Base-by-base conservation (phyloP, 2,113 vertebrate genomes). In the Nesogale talazaci region DNA sequence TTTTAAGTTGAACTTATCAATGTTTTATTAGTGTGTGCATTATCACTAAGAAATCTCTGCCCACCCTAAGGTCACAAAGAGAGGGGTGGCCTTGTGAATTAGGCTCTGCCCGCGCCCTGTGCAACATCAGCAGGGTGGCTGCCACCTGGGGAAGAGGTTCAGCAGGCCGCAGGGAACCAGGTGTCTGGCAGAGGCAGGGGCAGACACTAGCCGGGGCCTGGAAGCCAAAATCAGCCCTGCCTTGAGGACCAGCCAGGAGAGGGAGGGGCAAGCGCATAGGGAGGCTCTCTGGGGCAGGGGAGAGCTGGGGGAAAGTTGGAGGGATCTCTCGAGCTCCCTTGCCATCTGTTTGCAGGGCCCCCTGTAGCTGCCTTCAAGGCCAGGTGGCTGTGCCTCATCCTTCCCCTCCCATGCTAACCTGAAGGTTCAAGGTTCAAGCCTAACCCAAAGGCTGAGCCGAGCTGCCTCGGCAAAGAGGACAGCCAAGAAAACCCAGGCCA, bases 41-140 rank as follows among this genome's bases (percentile, higher is more conserved):
- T 34, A 52, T 23, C 16, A 52, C 83, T 85, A 61, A 91, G 36
- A 69, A 85, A 89, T 91, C 59, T 80, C 65, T 70, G 14, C 42
- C 52, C 56, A 22, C 70, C 29, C 29, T 67, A 83, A 59, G 69
- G 46, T 79, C 86, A 63, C 9, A 46, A 56, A 87, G 11, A 23
- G 23, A 69, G 3, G 23, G 23, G 19, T 56, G 81, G 65, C 31
- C 79, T 52, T 79, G 40, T 22, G 75, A 78, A n/a, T 40, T 75
- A 56, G 67, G 52, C 42, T 46, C 42, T 46, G 42, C 5, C 42
- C 42, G 10, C 10, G 42, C 42, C 42, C 42, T 46, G 42, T 46
- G 83, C 92, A 87, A 93, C 86, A 61, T 36, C 56, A 7, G 74
- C 11, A 36, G 40, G 59, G 52, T 75, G 76, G 46, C 29, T 46